Percentiles rank a stretch among this genome's conserved stretches.
Evolutionary conservation across 1,140 invertebrate genomes (phyloP).

Genomic region (Drosophila bipectinata): DNA sequence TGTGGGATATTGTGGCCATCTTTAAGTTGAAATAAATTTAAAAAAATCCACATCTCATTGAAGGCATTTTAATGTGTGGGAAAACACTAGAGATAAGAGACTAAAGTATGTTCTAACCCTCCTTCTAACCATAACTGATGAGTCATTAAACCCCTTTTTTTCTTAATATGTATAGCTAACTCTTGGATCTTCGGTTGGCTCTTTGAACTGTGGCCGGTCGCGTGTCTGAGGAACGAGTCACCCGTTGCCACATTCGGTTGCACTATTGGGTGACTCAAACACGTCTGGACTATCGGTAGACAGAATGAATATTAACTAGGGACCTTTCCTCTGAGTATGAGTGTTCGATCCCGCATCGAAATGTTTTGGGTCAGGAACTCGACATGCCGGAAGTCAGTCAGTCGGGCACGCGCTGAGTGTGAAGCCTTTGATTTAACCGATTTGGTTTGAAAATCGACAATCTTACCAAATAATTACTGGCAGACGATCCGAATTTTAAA

Average conservation of each 20-base stretch:
- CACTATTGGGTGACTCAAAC: slow-evolving; percentile 68
- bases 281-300: slow-evolving; percentile 61
- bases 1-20: background rate
- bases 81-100: background rate
- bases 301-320: slow-evolving; percentile 73
- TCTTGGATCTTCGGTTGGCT: slow-evolving; percentile 35
- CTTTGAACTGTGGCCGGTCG: slow-evolving; percentile 66
- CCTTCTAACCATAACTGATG: slow-evolving; percentile 32
- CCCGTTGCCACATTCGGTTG: slow-evolving; percentile 29
- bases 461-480: slow-evolving; percentile 17
- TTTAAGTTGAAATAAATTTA: background rate
- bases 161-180: slow-evolving; percentile 42
- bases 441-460: slow-evolving; percentile 13
- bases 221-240: slow-evolving; percentile 53
- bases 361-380: slow-evolving; percentile 33
- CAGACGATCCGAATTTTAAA: background rate
- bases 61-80: background rate
- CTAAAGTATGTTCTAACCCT: slow-evolving; percentile 20
- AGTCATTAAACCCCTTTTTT: slow-evolving; percentile 53
- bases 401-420: slow-evolving; percentile 54
- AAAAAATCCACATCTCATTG: too few species aligned
- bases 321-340: slow-evolving; percentile 1
- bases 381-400: slow-evolving; percentile 63
- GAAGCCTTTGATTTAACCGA: slow-evolving; percentile 56
- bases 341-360: slow-evolving; percentile 15